phyloP scores from a whole-genome alignment of 2,888 invertebrate genomes.

The Tetrapedia diversipes region DNA sequence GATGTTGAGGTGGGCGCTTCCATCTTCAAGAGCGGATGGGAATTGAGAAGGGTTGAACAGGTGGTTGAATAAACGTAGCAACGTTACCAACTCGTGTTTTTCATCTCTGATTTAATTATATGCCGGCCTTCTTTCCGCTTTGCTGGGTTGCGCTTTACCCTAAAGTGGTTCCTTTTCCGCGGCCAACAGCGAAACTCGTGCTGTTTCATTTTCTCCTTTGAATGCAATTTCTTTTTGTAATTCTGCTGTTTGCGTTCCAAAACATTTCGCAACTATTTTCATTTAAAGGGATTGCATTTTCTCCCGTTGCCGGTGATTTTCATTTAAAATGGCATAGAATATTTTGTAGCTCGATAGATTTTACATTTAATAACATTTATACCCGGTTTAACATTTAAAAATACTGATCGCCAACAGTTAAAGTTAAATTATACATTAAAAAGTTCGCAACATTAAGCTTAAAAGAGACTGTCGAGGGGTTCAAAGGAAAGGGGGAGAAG shows the following conservation, averaged over 20 bases:
- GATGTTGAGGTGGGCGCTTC: constrained; percentile 38
- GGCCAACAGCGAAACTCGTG: too few relatives aligned
- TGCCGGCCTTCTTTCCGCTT: constrained; percentile 6
- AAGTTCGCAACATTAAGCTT: too few relatives aligned
- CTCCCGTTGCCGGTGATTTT: neutral
- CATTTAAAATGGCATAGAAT: too few relatives aligned
- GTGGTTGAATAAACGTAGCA: constrained; percentile 63
- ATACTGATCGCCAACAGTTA: too few relatives aligned
- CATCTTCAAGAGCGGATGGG: constrained; percentile 38
- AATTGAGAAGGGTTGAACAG: constrained; percentile 56
- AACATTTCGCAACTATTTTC: too few relatives aligned
- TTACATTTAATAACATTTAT: too few relatives aligned
- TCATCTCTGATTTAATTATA: constrained; percentile 48
- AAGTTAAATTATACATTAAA: too few relatives aligned
- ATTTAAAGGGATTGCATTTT: neutral
- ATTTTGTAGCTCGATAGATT: too few relatives aligned
- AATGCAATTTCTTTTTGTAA: neutral
- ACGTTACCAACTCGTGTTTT: constrained; percentile 29
- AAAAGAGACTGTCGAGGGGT: too few relatives aligned
- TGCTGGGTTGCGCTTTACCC: neutral
- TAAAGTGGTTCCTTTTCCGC: neutral
- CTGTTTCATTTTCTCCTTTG: neutral
- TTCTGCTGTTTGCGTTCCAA: neutral
- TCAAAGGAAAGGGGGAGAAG: too few relatives aligned
- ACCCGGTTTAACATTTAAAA: too few relatives aligned